A percentile compares a stretch with the other conserved stretches of the same genome.
Conservation (phyloP, 1,140 invertebrate species). For the Dermatophagoides farinae region DNA sequence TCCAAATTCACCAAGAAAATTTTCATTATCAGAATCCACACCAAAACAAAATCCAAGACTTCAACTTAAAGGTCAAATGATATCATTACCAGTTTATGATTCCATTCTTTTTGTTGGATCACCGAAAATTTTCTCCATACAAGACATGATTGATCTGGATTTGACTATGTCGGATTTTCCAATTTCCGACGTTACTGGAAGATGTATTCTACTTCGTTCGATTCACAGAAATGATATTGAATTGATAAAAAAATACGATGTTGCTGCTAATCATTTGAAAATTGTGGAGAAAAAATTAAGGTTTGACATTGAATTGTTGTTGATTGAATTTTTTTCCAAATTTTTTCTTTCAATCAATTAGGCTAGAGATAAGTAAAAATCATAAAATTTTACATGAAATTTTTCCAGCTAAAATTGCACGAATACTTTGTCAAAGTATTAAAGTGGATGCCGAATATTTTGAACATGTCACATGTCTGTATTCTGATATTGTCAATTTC, state of each 20-base stretch:
- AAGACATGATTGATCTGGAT: conserved; percentile 24
- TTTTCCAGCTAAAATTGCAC: conserved; percentile 26
- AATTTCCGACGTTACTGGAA: conserved; percentile 26
- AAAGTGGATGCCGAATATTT: conserved; percentile 34
- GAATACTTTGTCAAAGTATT: conserved; percentile 13
- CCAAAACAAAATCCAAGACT: neutral
- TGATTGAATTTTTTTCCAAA: conserved; percentile 20
- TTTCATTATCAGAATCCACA: neutral
- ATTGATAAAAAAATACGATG: conserved; percentile 26
- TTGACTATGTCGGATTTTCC: conserved; percentile 27
- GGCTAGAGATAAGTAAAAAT: conserved; percentile 25
- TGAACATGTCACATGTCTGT: conserved; percentile 78
- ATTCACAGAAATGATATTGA: conserved; percentile 23
- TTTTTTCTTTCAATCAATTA: conserved; percentile 16
- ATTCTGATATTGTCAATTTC: conserved; percentile 90
- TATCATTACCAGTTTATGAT: conserved; percentile 23
- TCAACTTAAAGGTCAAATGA: conserved; percentile 25
- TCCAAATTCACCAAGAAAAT: neutral
- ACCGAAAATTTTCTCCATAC: conserved; percentile 24
- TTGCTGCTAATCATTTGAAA: conserved; percentile 26
- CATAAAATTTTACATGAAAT: conserved; percentile 25
- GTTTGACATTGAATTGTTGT: conserved; percentile 16
- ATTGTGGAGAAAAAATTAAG: conserved; percentile 21
- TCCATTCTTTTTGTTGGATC: conserved; percentile 27
- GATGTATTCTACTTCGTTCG: conserved; percentile 22